A percentile compares a stretch with the other conserved stretches of the same genome.
These are phyloP conservation scores for Alitta virens DNA, from an alignment of 2,888 invertebrate genomes.

Conservation along the genomic window DNA sequence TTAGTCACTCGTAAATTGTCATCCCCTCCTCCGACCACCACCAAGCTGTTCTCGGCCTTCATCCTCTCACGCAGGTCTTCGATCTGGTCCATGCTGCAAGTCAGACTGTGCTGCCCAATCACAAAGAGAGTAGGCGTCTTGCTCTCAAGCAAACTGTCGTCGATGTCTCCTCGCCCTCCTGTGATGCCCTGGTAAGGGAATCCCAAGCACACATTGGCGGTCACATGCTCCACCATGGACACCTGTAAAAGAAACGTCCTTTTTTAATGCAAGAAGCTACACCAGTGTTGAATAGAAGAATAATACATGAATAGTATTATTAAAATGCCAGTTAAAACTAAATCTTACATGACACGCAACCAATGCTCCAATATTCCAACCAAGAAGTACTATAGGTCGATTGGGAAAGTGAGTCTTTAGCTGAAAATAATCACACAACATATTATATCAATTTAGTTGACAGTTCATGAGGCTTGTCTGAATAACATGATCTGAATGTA, in stretches of 20 bases:
- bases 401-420: conserved; percentile 68
- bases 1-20: conserved; percentile 71
- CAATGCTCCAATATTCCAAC: conserved; percentile 74
- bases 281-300: no score
- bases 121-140: conserved; percentile 76
- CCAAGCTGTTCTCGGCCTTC: conserved; percentile 72
- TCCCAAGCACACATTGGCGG: conserved; percentile 75
- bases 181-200: conserved; percentile 74
- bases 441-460: no score
- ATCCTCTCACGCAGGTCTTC: conserved; percentile 69
- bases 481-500: no score
- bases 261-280: no score
- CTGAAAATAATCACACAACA: conserved; percentile 30
- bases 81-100: conserved; percentile 69
- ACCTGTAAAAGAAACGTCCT: conserved; percentile 59
- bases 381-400: conserved; percentile 73
- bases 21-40: conserved; percentile 79
- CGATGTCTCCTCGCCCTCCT: conserved; percentile 73
- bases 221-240: conserved; percentile 70
- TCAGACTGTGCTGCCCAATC: conserved; percentile 70
- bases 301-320: no score
- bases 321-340: no score
- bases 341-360: conserved; percentile 71
- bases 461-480: no score
- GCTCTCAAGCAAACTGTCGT: conserved; percentile 72